Base-by-base conservation (phyloP, 2,888 invertebrate genomes). In the Linnaemya tessellans region DNA sequence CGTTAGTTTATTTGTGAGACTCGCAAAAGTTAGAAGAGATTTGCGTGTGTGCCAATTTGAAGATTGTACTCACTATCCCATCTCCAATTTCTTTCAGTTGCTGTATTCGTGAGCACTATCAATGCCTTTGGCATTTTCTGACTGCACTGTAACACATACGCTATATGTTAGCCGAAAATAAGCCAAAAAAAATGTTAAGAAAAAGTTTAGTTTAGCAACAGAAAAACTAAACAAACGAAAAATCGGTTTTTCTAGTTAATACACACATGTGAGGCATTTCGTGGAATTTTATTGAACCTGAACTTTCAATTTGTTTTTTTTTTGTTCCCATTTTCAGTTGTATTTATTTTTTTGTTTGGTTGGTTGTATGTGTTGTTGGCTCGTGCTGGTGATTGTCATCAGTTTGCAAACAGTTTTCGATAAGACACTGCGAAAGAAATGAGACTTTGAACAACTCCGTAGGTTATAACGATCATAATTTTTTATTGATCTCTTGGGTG, bases 241-340 rank as follows among this genome's bases (percentile, higher is more conserved):
- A 80, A 67, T 20, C 62, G 51, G 62, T 79, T 70, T 68, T 49
- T 68, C 46, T 30, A 85, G 74, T 85, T 75, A 85, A 85, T 85
- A 82, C 71, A 82, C 85, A 85, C 79, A 79, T 85, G 75, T 68
- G 18, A 70, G 81, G 71, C 82, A 81, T 82, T 85, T 85, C 71
- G 85, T 85, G 82, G 82, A 85, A 79, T 82, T 85, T 77, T 82
- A 85, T 82, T 85, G 85, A 85, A 85, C 85, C 85, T 85, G 85
- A 85, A 85, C 85, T 82, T 85, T 85, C 82, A 80, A 80, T 80
- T 62, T 71, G 75, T 38, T 79, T 81, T 78, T 20, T 51, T 18
- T 62, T 41, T 64, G 3, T 0, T 60, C 35, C n/a, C 4, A 20
- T 1, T 41, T 10, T 38, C 0, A 13, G 41, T 56, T 41, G 25